Evolutionary conservation across 2,797 vertebrate species (phyloP).

Genomic region (Pogoniulus pusillus): DNA sequence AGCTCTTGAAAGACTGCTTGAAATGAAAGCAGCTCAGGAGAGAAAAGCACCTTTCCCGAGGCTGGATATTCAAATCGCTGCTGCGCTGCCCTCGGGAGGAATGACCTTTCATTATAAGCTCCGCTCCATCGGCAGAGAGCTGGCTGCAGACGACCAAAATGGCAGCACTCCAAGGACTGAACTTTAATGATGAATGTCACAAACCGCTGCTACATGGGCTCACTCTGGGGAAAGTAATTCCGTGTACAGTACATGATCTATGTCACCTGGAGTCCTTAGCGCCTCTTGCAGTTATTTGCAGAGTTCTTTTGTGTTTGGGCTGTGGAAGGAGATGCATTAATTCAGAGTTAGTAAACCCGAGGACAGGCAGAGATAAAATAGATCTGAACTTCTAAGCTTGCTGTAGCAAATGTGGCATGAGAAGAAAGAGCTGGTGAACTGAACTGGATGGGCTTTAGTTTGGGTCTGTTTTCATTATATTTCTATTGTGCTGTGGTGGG

Average conservation of each 20-base stretch:
- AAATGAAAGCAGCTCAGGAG: neutral
- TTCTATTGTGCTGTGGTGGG: neutral
- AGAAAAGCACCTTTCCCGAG: neutral
- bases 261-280: constrained; percentile 4
- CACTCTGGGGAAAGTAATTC: constrained; percentile 1
- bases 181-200: constrained; percentile 10
- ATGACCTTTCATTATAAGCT: constrained; percentile 14
- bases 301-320: neutral
- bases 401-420: neutral
- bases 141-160: neutral
- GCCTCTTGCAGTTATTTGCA: constrained; percentile 23
- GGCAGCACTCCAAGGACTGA: neutral
- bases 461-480: neutral
- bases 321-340: neutral
- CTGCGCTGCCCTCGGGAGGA: neutral
- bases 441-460: neutral
- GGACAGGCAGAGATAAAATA: constrained; percentile 15
- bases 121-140: neutral
- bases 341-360: constrained; percentile 18
- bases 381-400: neutral
- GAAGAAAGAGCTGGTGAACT: neutral
- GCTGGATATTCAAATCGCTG: constrained; percentile 15
- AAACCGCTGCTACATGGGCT: neutral
- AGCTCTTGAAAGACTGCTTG: neutral
- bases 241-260: constrained; percentile 17